phyloP scores from a whole-genome alignment of 2,888 invertebrate genomes.

The Mythimna pallens region DNA sequence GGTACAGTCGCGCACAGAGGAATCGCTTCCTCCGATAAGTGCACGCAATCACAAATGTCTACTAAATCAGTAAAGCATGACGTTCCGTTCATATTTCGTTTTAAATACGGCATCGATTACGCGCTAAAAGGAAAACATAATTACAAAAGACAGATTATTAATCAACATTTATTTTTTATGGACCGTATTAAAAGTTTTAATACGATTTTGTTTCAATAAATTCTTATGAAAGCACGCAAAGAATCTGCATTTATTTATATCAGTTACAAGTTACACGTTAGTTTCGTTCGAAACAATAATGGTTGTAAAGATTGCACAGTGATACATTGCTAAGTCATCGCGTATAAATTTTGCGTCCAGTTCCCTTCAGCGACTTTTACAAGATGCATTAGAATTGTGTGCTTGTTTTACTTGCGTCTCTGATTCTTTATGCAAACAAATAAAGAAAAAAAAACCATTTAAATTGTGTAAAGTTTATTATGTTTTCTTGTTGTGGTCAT shows the following conservation, averaged over 20 bases:
- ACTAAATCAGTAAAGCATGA: conserved; percentile 19
- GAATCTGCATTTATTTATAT: conserved; percentile 51
- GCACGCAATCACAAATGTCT: conserved; percentile 26
- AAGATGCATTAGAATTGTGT: conserved; percentile 44
- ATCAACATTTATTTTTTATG: conserved; percentile 17
- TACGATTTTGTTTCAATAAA: conserved; percentile 15
- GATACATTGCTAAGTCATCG: conserved; percentile 59
- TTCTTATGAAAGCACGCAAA: conserved; percentile 28
- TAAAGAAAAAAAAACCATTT: conserved; percentile 15
- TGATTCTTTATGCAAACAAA: conserved; percentile 37
- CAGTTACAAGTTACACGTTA: conserved; percentile 38
- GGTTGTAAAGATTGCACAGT: conserved; percentile 54
- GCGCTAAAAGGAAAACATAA: conserved; percentile 17
- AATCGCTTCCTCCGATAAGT: conserved; percentile 1
- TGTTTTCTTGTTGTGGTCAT: conserved; percentile 10
- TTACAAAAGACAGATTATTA: conserved; percentile 35
- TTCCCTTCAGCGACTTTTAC: conserved; percentile 39
- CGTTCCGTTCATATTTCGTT: conserved; percentile 31
- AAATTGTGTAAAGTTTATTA: conserved; percentile 27
- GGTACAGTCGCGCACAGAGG: conserved; percentile 36
- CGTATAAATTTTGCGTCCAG: conserved; percentile 55
- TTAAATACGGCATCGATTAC: conserved; percentile 31
- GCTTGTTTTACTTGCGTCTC: conserved; percentile 42
- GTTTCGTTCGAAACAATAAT: conserved; percentile 57
- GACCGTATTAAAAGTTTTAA: conserved; percentile 26